Conservation (phyloP, 1,140 invertebrate genomes). For the Leptinotarsa texana region DNA sequence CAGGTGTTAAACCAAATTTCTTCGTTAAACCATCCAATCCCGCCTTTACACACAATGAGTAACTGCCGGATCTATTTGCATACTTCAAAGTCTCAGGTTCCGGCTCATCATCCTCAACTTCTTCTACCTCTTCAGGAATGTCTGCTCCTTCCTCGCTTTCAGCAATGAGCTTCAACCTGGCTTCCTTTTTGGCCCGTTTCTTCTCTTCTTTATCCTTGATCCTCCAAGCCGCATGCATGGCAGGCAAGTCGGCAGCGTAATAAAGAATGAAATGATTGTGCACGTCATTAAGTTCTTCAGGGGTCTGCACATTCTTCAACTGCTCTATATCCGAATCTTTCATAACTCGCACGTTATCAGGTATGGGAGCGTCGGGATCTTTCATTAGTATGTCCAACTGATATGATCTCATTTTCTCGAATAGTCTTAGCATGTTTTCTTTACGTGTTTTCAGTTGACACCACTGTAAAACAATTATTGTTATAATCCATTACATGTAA, state of each 20-base stretch:
- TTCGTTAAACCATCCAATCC: slow-evolving; percentile 82
- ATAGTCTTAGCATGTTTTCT: slow-evolving; percentile 77
- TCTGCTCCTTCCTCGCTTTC: slow-evolving; percentile 65
- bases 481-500: too few relatives aligned
- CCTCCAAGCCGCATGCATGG: slow-evolving; percentile 78
- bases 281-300: slow-evolving; percentile 90
- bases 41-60: slow-evolving; percentile 81
- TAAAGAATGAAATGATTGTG: slow-evolving; percentile 93
- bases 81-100: slow-evolving; percentile 76
- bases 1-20: slow-evolving; percentile 90
- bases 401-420: slow-evolving; percentile 91
- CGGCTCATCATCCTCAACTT: slow-evolving; percentile 63
- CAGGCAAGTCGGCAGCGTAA: slow-evolving; percentile 83
- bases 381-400: slow-evolving; percentile 85
- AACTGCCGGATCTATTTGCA: slow-evolving; percentile 83
- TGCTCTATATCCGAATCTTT: slow-evolving; percentile 87
- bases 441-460: slow-evolving; percentile 90
- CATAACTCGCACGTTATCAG: slow-evolving; percentile 80
- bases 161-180: slow-evolving; percentile 55
- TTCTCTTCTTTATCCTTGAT: slow-evolving; percentile 56
- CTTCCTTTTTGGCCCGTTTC: slow-evolving; percentile 52
- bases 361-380: slow-evolving; percentile 81
- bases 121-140: slow-evolving; percentile 59
- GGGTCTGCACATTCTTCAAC: slow-evolving; percentile 78
- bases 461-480: slow-evolving; percentile 66